Evolutionary conservation across 2,113 vertebrate species (phyloP), one percentile per base, ranked within the genome.

Genomic region (Pleuronectes platessa): DNA sequence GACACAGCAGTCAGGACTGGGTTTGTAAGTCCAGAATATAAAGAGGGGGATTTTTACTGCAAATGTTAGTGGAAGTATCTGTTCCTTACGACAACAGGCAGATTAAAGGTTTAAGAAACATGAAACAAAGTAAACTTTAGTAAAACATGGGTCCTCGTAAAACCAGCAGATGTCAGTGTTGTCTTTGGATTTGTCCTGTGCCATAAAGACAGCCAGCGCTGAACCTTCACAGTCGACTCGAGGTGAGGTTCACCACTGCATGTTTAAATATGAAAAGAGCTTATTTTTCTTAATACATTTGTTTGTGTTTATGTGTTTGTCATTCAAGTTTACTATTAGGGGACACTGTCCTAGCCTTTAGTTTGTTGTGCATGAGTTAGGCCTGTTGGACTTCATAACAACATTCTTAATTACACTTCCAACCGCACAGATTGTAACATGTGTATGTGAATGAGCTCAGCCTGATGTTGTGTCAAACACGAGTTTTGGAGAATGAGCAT

Each of bases 91-190:
- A 56, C 21, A 26, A 64, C 66, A 31, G 14, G 31, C 23, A 42
- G 13, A 17, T 45, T 27, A 10, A 6, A 55, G 27, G 56, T 37
- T 11, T 3, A 51, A 18, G 53, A 40, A 49, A 68, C 37, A 18
- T 23, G 13, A 51, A 7, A 17, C 14, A 76, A 59, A 37, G 17
- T 10, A 1, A 42, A 23, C 12, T 10, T 54, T 62, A 23, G 9
- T 5, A 20, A 47, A 11, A 20, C 8, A 27, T 7, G 1, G 45
- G 18, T 31, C 3, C 24, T 64, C 23, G 3, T n/a, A 58, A 2
- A 15, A 75, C 90, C 93, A 93, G 86, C 82, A 94, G 92, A 77
- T 86, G 93, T 91, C 92, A 90, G 83, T 91, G 89, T 92, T 92
- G 92, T 12, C 91, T 84, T 40, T 83, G 55, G 27, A 58, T 83